Evolutionary conservation across 2,888 invertebrate genomes (phyloP).

Genomic region (Macropis europaea): DNA sequence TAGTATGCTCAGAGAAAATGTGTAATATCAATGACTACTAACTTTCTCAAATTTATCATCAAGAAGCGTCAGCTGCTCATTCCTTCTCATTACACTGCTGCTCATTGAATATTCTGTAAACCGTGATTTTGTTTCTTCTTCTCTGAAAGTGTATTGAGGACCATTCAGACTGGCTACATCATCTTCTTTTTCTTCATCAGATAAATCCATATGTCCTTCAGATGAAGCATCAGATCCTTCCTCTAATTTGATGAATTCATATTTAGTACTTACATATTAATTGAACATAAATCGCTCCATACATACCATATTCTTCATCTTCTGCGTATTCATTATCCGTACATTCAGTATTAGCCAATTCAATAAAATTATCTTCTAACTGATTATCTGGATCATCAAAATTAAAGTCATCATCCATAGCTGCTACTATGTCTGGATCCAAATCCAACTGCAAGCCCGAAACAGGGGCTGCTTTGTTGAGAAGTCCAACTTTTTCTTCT

Average conservation of each 20-base stretch:
- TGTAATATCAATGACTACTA: slow-evolving; percentile 52
- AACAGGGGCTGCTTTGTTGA: slow-evolving; percentile 90
- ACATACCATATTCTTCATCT: slow-evolving; percentile 70
- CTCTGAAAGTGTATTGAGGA: slow-evolving; percentile 80
- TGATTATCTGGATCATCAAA: slow-evolving; percentile 90
- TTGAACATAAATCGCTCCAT: neutral
- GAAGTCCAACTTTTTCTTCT: slow-evolving; percentile 91
- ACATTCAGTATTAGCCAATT: slow-evolving; percentile 86
- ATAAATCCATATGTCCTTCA: slow-evolving; percentile 62
- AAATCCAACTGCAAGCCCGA: slow-evolving; percentile 86
- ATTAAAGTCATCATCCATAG: slow-evolving; percentile 95
- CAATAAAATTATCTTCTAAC: slow-evolving; percentile 95
- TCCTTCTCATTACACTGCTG: slow-evolving; percentile 93
- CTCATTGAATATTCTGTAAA: slow-evolving; percentile 97
- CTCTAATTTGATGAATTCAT: slow-evolving; percentile 80
- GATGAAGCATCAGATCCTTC: slow-evolving; percentile 76
- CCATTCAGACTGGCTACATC: slow-evolving; percentile 80
- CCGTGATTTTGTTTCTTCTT: slow-evolving; percentile 91
- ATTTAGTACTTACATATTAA: slow-evolving; percentile 7
- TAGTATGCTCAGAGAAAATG: neutral
- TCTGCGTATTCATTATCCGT: slow-evolving; percentile 75
- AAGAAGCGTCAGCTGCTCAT: slow-evolving; percentile 89
- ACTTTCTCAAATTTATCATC: slow-evolving; percentile 95
- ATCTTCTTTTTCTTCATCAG: slow-evolving; percentile 78
- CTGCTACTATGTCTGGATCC: slow-evolving; percentile 96